These are phyloP conservation scores for Rhodophaea formosa DNA, from an alignment of 2,888 invertebrate genomes.

Conservation along the genomic window DNA sequence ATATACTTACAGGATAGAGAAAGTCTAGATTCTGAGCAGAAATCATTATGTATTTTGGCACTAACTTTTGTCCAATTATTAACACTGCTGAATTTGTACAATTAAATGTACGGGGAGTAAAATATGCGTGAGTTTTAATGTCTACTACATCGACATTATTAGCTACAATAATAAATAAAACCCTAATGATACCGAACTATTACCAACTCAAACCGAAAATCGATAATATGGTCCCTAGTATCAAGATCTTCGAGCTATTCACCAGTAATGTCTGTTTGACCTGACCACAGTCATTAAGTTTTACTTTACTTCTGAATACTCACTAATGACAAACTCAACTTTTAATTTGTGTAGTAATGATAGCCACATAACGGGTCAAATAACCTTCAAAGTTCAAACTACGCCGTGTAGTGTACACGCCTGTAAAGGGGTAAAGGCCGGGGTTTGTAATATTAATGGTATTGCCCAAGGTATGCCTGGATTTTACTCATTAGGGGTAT, in stretches of 20 bases:
- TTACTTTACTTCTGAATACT: neutral
- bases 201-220: neutral
- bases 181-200: neutral
- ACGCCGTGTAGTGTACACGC: constrained; percentile 35
- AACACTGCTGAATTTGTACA: no score
- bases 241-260: neutral
- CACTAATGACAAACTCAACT: constrained; percentile 1
- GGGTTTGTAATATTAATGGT: constrained; percentile 73
- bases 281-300: neutral
- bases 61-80: no score
- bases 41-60: no score
- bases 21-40: no score
- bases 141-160: no score
- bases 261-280: neutral
- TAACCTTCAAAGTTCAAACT: constrained; percentile 43
- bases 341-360: constrained; percentile 22
- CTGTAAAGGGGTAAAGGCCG: constrained; percentile 49
- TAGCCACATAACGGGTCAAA: constrained; percentile 25
- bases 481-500: constrained; percentile 79
- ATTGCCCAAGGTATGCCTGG: constrained; percentile 75
- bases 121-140: no score
- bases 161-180: no score
- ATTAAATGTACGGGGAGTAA: no score
- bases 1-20: no score
- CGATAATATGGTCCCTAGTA: neutral